phyloP scores from a whole-genome alignment of 2,113 vertebrate genomes.

The Jaculus jaculus region DNA sequence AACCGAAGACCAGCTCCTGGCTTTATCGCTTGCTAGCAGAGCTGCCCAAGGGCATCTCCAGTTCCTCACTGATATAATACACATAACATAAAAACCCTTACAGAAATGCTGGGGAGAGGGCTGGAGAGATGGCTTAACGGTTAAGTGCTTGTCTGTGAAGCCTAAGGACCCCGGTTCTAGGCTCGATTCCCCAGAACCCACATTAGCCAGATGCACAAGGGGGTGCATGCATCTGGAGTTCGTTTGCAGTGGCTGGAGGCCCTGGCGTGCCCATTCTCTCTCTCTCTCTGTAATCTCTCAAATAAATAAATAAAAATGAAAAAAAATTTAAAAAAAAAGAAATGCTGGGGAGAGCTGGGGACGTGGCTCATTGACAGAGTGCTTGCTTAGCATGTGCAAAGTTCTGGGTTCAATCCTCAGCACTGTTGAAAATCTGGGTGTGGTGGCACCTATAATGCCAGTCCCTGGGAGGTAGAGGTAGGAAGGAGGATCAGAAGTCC shows the following conservation, averaged over 20 bases:
- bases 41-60: neutral
- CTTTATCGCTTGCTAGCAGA: neutral
- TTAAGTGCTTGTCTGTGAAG: too few species aligned
- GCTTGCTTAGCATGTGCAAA: too few species aligned
- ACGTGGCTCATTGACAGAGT: neutral
- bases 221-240: too few species aligned
- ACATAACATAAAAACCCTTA: neutral
- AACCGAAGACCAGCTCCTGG: neutral
- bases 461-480: neutral
- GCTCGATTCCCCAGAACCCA: too few species aligned
- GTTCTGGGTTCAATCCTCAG: neutral
- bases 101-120: neutral
- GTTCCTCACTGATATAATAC: neutral
- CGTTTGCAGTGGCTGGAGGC: too few species aligned
- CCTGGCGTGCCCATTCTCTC: too few species aligned
- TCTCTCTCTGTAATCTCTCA: too few species aligned
- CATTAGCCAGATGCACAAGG: too few species aligned
- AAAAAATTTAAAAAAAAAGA: too few species aligned
- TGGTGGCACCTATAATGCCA: neutral
- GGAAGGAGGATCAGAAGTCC: neutral
- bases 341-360: neutral
- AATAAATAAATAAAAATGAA: too few species aligned
- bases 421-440: neutral
- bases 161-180: too few species aligned
- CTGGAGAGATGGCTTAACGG: too few species aligned